A percentile compares a stretch with the other conserved stretches of the same genome.
These are phyloP conservation scores for Trichomycterus rosablanca DNA, from an alignment of 2,113 vertebrate species.

Conservation along the genomic window DNA sequence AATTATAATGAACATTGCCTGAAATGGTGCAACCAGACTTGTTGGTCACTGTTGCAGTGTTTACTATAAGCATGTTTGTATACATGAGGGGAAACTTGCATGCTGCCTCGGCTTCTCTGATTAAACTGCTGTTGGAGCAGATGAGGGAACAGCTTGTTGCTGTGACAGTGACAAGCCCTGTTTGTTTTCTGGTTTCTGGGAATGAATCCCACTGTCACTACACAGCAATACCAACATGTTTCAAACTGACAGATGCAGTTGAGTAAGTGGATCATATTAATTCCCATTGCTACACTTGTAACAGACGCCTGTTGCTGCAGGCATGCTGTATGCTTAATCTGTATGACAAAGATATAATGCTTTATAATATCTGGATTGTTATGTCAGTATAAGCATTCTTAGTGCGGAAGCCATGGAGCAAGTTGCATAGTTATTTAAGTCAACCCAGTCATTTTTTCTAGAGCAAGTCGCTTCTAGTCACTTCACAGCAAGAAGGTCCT, in stretches of 20 bases:
- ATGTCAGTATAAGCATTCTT: background rate
- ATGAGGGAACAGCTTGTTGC: slow-evolving; percentile 47
- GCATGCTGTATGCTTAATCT: slow-evolving; percentile 23
- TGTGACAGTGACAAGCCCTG: slow-evolving; percentile 36
- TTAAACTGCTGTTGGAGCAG: slow-evolving; percentile 39
- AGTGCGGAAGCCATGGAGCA: too few species aligned
- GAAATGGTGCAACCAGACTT: too few species aligned
- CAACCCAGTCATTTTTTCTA: too few species aligned
- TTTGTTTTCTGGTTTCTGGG: slow-evolving; percentile 37
- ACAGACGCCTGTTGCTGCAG: slow-evolving; percentile 19
- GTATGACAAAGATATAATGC: background rate
- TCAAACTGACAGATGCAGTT: slow-evolving; percentile 27
- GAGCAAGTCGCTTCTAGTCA: too few species aligned
- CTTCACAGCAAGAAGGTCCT: too few species aligned
- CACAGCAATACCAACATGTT: slow-evolving; percentile 32
- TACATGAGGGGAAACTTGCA: slow-evolving; percentile 8
- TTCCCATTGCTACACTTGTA: slow-evolving; percentile 19
- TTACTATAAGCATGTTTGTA: slow-evolving; percentile 16
- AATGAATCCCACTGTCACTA: slow-evolving; percentile 16
- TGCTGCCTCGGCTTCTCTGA: slow-evolving; percentile 3
- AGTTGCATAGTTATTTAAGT: too few species aligned
- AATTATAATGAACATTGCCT: too few species aligned
- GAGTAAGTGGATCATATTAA: slow-evolving; percentile 32
- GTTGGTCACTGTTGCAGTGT: background rate
- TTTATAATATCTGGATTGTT: slow-evolving; percentile 8